Evolutionary conservation across 2,888 invertebrate species (phyloP).

Genomic region (Glyphotaelius pellucidus): DNA sequence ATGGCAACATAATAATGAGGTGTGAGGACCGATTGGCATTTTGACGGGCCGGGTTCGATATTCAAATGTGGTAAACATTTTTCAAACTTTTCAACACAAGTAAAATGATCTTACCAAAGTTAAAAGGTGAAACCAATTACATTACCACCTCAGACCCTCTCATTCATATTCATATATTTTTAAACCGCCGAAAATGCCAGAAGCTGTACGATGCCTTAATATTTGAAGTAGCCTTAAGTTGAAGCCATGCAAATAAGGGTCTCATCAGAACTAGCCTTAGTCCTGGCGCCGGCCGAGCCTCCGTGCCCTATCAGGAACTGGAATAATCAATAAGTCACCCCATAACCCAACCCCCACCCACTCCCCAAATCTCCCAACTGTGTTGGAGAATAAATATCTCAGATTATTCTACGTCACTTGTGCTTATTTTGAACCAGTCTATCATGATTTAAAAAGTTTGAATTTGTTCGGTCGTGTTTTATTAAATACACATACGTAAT

Average conservation of each 20-base stretch:
- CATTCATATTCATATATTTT: not conserved
- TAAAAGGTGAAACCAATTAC: not conserved
- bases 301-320: slow-evolving; percentile 57
- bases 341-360: not conserved
- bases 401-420: slow-evolving; percentile 8
- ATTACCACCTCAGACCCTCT: not conserved
- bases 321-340: slow-evolving; percentile 58
- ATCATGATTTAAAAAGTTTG: slow-evolving; percentile 10
- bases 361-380: slow-evolving; percentile 41
- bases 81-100: no score
- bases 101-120: not conserved
- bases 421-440: slow-evolving; percentile 15
- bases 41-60: no score
- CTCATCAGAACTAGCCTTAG: slow-evolving; percentile 38
- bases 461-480: not conserved
- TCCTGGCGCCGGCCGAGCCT: slow-evolving; percentile 19
- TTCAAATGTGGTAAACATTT: no score
- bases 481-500: no score
- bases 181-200: not conserved
- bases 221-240: slow-evolving; percentile 17
- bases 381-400: slow-evolving; percentile 31
- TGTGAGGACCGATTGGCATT: no score
- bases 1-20: no score
- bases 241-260: slow-evolving; percentile 38
- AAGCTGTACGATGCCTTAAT: not conserved